phyloP scores from a whole-genome alignment of 2,888 invertebrate species.

The Pharmacophagus antenor region DNA sequence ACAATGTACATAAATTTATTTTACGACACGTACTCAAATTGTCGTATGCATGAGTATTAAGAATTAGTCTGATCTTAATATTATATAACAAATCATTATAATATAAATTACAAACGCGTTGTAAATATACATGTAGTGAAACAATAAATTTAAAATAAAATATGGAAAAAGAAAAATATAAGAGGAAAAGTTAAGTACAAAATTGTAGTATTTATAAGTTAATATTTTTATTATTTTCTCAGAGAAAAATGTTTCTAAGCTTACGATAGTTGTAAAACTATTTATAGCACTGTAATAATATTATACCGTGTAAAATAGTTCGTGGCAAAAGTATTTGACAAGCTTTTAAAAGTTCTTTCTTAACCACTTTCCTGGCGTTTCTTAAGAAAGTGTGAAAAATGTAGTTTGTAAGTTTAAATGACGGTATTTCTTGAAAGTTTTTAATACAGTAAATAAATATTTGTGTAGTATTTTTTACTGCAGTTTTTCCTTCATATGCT shows the following conservation, averaged over 20 bases:
- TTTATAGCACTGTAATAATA: background rate
- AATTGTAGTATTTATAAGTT: background rate
- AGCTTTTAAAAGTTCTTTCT: constrained; percentile 11
- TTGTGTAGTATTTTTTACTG: background rate
- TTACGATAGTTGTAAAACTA: background rate
- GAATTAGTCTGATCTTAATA: no score
- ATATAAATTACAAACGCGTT: no score
- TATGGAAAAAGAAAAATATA: no score
- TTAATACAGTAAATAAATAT: background rate
- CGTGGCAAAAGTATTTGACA: constrained; percentile 6
- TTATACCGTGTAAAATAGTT: background rate
- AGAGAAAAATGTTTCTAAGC: background rate
- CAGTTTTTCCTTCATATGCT: no score
- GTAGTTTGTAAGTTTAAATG: background rate
- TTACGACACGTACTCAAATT: background rate
- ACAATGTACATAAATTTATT: background rate
- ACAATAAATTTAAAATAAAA: no score
- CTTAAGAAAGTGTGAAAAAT: background rate
- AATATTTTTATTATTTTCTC: no score
- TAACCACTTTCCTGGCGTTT: background rate
- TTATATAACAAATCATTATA: no score
- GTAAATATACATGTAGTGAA: no score
- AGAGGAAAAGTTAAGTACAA: background rate
- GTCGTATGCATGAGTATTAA: no score
- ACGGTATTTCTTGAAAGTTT: background rate